Evolutionary conservation across 2,113 vertebrate genomes (phyloP), one percentile per base, ranked within the genome.

Genomic region (Corythornis madagascariensis): DNA sequence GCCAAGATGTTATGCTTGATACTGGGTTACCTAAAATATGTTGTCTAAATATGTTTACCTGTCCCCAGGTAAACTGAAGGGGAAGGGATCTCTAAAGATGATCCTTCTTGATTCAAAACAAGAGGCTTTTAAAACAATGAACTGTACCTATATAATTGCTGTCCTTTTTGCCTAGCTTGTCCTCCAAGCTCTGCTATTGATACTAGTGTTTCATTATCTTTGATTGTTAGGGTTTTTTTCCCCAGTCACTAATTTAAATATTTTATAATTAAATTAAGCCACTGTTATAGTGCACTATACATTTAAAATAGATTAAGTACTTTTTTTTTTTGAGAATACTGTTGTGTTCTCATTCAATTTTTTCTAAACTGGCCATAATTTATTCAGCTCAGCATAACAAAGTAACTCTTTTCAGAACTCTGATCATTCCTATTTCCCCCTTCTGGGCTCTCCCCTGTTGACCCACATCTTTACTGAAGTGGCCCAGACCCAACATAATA

Each of bases 401-500:
- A 47, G 40, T 26, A 78, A 66, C 4, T 89, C 48, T 65, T 65
- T 87, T 83, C 55, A 66, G 47, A 74, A 47, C 14, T 55, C 55
- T 52, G 21, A 66, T 80, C 26, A 57, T 86, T 89, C n/a, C 40
- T 67, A 3, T 89, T 83, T 76, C 26, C 14, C 77, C 7, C 24
- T 65, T 84, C 66, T 82, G 50, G 24, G 35, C 33, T 88, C 66
- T 84, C 8, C 67, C 13, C 38, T 59, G 18, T 9, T 85, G 78
- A 93, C 81, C 84, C 59, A 63, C 33, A 89, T 82, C 24, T 87
- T 87, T 66, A 66, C 31, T 91, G 59, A 66, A 83, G 66, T 73
- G 84, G 50, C 84, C 71, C 63, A 89, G 63, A 85, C 82, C 92
- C 89, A 89, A 89, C 47, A 75, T 35, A 91, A 70, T 72, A 74